Conservation (phyloP, 64 coral and sea anemone genomes). For the Cladopsammia gracilis region DNA sequence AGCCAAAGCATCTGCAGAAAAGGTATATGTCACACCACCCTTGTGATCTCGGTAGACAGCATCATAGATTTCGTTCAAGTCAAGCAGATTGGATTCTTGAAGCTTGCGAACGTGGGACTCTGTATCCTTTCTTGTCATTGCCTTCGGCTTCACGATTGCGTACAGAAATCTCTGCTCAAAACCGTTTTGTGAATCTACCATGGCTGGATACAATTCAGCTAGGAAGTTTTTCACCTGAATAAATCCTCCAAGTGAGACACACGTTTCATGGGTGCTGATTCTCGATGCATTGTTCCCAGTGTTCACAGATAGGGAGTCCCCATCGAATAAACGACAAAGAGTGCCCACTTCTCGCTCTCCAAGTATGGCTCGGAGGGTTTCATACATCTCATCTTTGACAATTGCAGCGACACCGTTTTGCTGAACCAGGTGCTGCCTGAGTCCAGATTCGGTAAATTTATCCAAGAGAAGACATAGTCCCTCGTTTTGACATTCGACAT, state of each 20-base stretch:
- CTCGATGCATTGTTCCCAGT: neutral
- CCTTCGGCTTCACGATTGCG: constrained; percentile 32
- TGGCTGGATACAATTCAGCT: constrained; percentile 17
- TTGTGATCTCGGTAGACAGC: constrained; percentile 50
- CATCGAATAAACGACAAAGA: constrained; percentile 47
- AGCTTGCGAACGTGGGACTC: neutral
- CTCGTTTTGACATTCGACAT: constrained; percentile 13
- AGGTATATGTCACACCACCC: neutral
- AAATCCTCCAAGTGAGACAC: constrained; percentile 61
- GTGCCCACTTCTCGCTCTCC: constrained; percentile 36
- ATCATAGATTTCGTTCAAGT: constrained; percentile 45
- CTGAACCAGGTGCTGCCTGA: constrained; percentile 40
- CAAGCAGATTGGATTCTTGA: constrained; percentile 32
- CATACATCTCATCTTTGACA: constrained; percentile 66
- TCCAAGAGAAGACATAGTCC: constrained; percentile 11
- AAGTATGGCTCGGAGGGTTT: constrained; percentile 6
- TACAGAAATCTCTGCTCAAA: constrained; percentile 46
- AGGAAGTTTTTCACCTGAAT: constrained; percentile 66
- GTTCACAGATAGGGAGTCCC: constrained; percentile 30
- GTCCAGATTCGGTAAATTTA: constrained; percentile 47
- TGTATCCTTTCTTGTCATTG: constrained; percentile 46
- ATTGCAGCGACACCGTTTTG: constrained; percentile 23
- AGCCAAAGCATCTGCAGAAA: constrained; percentile 10
- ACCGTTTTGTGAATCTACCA: constrained; percentile 34
- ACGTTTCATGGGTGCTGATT: constrained; percentile 19